Base-by-base conservation (phyloP, 1,140 invertebrate genomes). In the Bombus terrestris region DNA sequence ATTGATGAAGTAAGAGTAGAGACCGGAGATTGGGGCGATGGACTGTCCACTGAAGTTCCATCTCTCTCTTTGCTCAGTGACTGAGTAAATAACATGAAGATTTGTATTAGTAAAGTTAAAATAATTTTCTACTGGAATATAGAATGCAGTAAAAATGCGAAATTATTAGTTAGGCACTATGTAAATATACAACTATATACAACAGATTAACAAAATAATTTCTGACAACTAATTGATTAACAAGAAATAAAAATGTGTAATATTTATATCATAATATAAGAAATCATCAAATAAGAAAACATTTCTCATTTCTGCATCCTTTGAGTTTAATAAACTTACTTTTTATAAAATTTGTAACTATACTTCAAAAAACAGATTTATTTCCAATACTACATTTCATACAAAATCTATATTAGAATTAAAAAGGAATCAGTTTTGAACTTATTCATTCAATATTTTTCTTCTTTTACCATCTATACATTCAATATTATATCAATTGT, bases 341-440 rank as follows among this genome's bases (percentile, higher is more conserved):
- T 68, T 53, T n/a, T 22, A 76, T 57, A 83, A 76, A 83, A 39
- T 47, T 87, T 71, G 15, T 53, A 57, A 64, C 64, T 81, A 82
- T 93, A 92, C 76, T 93, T 93, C 90, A 92, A 92, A 93, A 62
- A 93, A 91, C 91, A 93, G 91, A 93, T 94, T 94, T 94, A 93
- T 93, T 94, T 92, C 86, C 83, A 92, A 86, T 91, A 87, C 90
- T 90, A 94, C 90, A 91, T 92, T 90, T 91, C 92, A 93, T 94
- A 94, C 90, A 94, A 94, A 94, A 94, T 93, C 92, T 94, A 94
- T 90, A 91, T 91, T 86, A 91, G 87, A 90, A 90, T 89, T 90
- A 93, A 91, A 88, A 88, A 92, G 85, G 83, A 91, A 91, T 88
- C 84, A 81, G 81, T 78, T 83, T 91, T 64, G 57, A 89, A 89